Evolutionary conservation across 2,888 invertebrate genomes (phyloP).

Genomic region (Automeris io): DNA sequence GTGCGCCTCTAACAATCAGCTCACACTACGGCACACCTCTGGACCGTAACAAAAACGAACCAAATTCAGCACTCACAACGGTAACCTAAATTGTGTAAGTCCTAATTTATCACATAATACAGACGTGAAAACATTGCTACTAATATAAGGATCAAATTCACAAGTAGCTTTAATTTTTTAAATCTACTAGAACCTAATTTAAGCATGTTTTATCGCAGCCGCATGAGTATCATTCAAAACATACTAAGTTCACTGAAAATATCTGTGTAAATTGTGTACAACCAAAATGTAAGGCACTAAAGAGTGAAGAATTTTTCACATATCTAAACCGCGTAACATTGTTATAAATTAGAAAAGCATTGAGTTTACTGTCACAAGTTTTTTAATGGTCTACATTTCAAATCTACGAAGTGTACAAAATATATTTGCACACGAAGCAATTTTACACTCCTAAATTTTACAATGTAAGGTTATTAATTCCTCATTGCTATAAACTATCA

Average conservation of each 20-base stretch:
- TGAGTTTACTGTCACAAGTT: neutral
- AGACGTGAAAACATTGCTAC: neutral
- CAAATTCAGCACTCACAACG: neutral
- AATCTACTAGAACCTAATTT: neutral
- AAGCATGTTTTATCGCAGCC: neutral
- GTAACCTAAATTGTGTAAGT: neutral
- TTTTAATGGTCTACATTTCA: too few species aligned
- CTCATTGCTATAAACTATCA: neutral
- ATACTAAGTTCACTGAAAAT: neutral
- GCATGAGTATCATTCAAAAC: neutral
- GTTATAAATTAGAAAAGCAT: neutral
- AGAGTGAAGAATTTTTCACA: too few species aligned
- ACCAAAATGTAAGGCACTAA: too few species aligned
- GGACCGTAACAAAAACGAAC: neutral
- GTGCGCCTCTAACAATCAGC: conserved; percentile 12
- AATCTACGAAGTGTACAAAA: neutral
- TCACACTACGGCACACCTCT: conserved; percentile 8
- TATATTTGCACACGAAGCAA: conserved; percentile 8
- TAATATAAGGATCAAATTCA: neutral
- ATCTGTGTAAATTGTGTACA: too few species aligned
- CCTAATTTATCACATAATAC: neutral
- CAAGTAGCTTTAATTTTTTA: neutral
- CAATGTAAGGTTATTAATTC: conserved; percentile 8
- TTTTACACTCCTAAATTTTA: conserved; percentile 5
- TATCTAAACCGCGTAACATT: neutral